Percentiles rank a stretch among this genome's conserved stretches.
Evolutionary conservation across 2,888 invertebrate species (phyloP).

Genomic region (Halictus quadricinctus): DNA sequence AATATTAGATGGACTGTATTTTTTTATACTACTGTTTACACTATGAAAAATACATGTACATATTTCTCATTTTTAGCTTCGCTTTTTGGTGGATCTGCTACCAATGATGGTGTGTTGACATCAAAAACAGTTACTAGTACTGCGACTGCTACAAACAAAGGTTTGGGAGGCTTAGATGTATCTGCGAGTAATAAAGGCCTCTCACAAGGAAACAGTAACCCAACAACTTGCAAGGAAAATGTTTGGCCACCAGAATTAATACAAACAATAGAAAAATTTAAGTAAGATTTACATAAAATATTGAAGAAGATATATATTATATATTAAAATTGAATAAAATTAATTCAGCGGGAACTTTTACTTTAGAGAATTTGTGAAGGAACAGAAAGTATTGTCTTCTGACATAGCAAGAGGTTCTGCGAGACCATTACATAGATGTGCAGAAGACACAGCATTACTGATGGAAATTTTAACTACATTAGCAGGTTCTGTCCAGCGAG

Average conservation of each 20-base stretch:
- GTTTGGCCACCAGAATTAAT: constrained; percentile 90
- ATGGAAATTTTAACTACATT: constrained; percentile 85
- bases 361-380: constrained; percentile 89
- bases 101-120: constrained; percentile 73
- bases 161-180: constrained; percentile 88
- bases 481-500: constrained; percentile 86
- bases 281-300: constrained; percentile 82
- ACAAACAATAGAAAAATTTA: constrained; percentile 90
- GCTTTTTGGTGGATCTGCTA: constrained; percentile 69
- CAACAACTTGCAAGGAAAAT: constrained; percentile 86
- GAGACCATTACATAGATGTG: constrained; percentile 86
- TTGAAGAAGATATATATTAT: not conserved
- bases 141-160: constrained; percentile 83
- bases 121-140: constrained; percentile 71
- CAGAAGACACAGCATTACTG: constrained; percentile 86
- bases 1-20: not conserved
- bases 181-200: constrained; percentile 82
- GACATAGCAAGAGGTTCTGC: constrained; percentile 90
- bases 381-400: constrained; percentile 91
- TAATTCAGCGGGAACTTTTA: constrained; percentile 25
- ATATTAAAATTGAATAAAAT: not conserved
- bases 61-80: constrained; percentile 65
- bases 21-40: no score
- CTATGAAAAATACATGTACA: not conserved
- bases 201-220: constrained; percentile 81